phyloP scores from a whole-genome alignment of 2,888 invertebrate genomes.

The Pseudococcus longispinus region DNA sequence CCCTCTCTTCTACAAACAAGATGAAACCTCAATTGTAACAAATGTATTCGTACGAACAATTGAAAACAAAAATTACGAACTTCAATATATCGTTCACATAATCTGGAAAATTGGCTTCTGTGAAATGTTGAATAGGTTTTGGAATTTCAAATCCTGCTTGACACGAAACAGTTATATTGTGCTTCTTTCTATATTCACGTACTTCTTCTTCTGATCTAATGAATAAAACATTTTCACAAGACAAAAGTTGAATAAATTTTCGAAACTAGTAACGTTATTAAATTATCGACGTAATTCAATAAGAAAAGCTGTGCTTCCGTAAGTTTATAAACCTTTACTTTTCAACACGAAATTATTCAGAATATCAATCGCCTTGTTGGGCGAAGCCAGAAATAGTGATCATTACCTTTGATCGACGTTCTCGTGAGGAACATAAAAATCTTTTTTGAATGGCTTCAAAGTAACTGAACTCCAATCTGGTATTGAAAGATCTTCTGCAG shows the following conservation, averaged over 20 bases:
- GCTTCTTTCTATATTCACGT: constrained; percentile 77
- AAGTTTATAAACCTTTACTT: background rate
- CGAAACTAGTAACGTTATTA: constrained; percentile 11
- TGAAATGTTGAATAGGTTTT: constrained; percentile 85
- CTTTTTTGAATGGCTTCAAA: constrained; percentile 85
- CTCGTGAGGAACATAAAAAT: constrained; percentile 84
- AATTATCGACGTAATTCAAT: constrained; percentile 63
- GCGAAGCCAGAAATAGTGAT: background rate
- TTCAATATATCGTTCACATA: constrained; percentile 74
- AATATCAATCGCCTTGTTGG: background rate
- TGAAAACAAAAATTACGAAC: constrained; percentile 56
- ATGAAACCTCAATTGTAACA: background rate
- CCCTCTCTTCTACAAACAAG: constrained; percentile 73
- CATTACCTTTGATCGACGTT: constrained; percentile 57
- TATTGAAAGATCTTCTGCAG: constrained; percentile 67
- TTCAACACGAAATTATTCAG: background rate
- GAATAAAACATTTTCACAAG: background rate
- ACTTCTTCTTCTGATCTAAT: constrained; percentile 66
- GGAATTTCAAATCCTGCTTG: constrained; percentile 81
- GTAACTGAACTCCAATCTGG: constrained; percentile 78
- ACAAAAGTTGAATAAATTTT: too few relatives aligned
- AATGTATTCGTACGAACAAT: background rate
- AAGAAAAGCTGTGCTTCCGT: constrained; percentile 67
- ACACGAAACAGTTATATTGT: constrained; percentile 89
- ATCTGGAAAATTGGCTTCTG: constrained; percentile 86